Evolutionary conservation across 2,113 vertebrate species (phyloP).

Genomic region (Pitta sordida): DNA sequence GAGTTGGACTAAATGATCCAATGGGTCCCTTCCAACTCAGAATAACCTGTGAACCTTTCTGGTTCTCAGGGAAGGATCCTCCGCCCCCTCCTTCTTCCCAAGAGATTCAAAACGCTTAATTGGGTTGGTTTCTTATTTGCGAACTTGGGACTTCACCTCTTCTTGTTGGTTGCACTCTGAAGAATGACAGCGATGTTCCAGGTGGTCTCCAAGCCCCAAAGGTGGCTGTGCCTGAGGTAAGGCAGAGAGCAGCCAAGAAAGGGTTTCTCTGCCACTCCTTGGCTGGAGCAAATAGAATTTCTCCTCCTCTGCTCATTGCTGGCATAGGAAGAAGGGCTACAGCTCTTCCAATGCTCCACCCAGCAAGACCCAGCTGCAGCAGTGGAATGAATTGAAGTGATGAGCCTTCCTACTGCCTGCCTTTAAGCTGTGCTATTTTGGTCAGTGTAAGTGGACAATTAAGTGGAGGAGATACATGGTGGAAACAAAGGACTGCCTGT

Average conservation of each 20-base stretch:
- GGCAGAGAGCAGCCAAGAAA: not conserved
- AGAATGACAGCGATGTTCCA: not conserved
- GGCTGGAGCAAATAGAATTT: not conserved
- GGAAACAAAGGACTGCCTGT: not conserved
- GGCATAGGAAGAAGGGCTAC: not conserved
- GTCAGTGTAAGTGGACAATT: fast-evolving
- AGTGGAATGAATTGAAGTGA: not conserved
- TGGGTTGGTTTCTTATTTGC: not conserved
- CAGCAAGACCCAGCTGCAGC: not conserved
- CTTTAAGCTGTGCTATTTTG: too few relatives aligned
- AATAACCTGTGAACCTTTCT: too few relatives aligned
- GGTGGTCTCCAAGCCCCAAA: not conserved
- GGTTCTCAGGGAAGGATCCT: not conserved
- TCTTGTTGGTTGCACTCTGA: not conserved
- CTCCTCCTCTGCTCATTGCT: not conserved
- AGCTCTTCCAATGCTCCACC: not conserved
- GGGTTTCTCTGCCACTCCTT: fast-evolving
- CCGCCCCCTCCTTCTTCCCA: too few relatives aligned
- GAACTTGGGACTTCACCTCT: not conserved
- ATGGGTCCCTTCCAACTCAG: too few relatives aligned
- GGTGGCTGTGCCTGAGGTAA: not conserved
- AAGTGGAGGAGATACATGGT: not conserved
- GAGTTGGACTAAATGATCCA: too few relatives aligned
- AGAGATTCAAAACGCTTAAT: fast-evolving
- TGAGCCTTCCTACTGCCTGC: not conserved